These are phyloP conservation scores for Pseudorhiza aurosa DNA, from an alignment of 30 jellyfish, hydroid and myxozoan species.

Conservation along the genomic window DNA sequence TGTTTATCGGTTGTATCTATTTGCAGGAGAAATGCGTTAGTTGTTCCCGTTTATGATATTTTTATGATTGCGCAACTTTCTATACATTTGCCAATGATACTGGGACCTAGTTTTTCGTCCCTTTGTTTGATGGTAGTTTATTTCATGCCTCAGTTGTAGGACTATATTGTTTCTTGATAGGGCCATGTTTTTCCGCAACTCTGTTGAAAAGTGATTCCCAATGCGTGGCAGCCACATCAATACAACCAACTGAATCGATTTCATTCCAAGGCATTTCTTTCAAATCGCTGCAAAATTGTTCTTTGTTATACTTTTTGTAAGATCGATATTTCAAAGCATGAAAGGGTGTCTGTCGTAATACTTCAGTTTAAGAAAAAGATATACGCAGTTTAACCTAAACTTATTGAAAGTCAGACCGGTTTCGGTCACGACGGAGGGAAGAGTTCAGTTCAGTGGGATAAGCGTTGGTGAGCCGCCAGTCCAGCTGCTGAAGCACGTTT, in stretches of 20 bases:
- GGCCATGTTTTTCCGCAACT: conserved; percentile 61
- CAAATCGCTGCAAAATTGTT: conserved; percentile 43
- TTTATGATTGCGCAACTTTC: conserved; percentile 29
- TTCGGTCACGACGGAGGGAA: conserved; percentile 60
- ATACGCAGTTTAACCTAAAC: conserved; percentile 8
- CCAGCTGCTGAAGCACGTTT: no score
- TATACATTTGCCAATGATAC: conserved; percentile 61
- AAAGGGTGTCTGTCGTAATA: conserved; percentile 33
- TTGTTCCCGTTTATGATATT: no score
- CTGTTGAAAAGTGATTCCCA: conserved; percentile 50
- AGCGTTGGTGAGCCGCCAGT: no score
- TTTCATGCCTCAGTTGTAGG: conserved; percentile 46
- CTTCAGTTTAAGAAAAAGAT: conserved; percentile 52
- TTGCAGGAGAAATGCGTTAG: no score
- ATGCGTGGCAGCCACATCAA: conserved; percentile 38
- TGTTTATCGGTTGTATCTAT: no score
- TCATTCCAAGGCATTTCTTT: conserved; percentile 60
- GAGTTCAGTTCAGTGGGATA: no score
- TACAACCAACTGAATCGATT: conserved; percentile 28
- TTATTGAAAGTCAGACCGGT: neutral
- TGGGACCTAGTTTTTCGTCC: conserved; percentile 42
- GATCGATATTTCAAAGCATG: conserved; percentile 47
- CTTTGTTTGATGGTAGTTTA: conserved; percentile 55
- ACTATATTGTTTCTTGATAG: conserved; percentile 36
- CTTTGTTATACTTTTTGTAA: conserved; percentile 44